Conservation (phyloP, 2,113 vertebrate species). For the Percopsis transmontana region DNA sequence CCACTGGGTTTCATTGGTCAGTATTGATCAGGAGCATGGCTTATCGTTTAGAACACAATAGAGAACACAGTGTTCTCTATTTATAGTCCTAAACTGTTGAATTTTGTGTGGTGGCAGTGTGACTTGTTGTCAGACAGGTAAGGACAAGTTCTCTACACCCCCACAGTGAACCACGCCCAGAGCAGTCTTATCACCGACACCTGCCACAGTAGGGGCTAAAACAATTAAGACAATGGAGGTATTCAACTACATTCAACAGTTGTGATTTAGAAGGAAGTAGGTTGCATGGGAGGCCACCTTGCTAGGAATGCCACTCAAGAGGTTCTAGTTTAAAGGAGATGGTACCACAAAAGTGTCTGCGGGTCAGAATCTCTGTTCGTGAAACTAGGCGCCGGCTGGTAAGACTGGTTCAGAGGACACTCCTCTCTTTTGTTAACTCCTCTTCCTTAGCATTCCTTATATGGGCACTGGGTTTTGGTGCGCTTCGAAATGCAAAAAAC, state of each 20-base stretch:
- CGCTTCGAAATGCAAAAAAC: not conserved
- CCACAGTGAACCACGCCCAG: slow-evolving; percentile 33
- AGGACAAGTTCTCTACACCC: slow-evolving; percentile 56
- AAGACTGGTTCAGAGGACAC: slow-evolving; percentile 73
- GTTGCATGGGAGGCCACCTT: too few relatives aligned
- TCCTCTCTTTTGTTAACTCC: slow-evolving; percentile 46
- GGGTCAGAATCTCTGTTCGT: slow-evolving; percentile 57
- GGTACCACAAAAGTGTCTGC: not conserved
- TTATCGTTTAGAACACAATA: not conserved
- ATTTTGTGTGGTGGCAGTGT: not conserved
- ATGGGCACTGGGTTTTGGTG: not conserved
- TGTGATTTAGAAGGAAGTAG: too few relatives aligned
- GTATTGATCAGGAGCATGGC: not conserved
- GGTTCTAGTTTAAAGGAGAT: too few relatives aligned
- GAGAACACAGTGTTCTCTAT: not conserved
- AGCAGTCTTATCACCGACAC: slow-evolving; percentile 36
- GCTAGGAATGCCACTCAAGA: too few relatives aligned
- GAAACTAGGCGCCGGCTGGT: slow-evolving; percentile 71
- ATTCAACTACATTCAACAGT: too few relatives aligned
- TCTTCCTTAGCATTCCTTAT: not conserved
- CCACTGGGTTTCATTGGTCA: not conserved
- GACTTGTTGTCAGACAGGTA: slow-evolving; percentile 47
- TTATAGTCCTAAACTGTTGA: not conserved
- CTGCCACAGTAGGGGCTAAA: too few relatives aligned
- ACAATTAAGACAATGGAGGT: too few relatives aligned